Evolutionary conservation across 2,888 invertebrate species (phyloP), one percentile per base, ranked within the genome.

Genomic region (Phragmatobia fuliginosa): DNA sequence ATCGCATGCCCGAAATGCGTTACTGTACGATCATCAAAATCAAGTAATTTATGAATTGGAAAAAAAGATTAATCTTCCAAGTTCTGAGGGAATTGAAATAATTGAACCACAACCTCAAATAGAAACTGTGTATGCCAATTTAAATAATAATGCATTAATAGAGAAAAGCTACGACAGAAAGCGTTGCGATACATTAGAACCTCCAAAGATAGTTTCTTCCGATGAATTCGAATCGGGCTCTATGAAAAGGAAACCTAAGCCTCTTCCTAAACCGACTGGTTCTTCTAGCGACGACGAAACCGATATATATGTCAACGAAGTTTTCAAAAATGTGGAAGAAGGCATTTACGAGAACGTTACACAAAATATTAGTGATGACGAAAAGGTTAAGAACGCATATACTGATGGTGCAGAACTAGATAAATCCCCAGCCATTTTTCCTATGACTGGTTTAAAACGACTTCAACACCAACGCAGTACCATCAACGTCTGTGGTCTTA

Each of bases 291-390:
- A 74, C 4, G 64, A 77, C 18, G 16, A 68, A 3, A 16, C 28
- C 45, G 79, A 79, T 6, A 72, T 80, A 32, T 82, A 81, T 61
- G 79, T 32, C 6, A 81, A 81, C 36, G 11, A 58, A 33, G n/a
- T 67, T 52, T 56, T 65, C 38, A 56, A 56, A 28, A 52, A 56
- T 36, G 18, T n/a, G 38, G 38, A 59, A n/a, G 67, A 71, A 36
- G 73, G 62, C n/a, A 71, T 75, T 10, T 77, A 76, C 62, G 71
- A 67, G 78, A 83, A 83, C 67, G 64, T 79, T 31, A 67, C 58
- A 58, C 65, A 38, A 28, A 91, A 89, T 76, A 72, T 89, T 56
- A 83, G 87, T 1, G 87, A 89, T 74, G 89, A 91, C 68, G 80
- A 84, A 67, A 90, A 90, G 79, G 85, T 79, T 33, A 82, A 77